Conservation (phyloP, 2,113 vertebrate species). For the Neotragus moschatus region DNA sequence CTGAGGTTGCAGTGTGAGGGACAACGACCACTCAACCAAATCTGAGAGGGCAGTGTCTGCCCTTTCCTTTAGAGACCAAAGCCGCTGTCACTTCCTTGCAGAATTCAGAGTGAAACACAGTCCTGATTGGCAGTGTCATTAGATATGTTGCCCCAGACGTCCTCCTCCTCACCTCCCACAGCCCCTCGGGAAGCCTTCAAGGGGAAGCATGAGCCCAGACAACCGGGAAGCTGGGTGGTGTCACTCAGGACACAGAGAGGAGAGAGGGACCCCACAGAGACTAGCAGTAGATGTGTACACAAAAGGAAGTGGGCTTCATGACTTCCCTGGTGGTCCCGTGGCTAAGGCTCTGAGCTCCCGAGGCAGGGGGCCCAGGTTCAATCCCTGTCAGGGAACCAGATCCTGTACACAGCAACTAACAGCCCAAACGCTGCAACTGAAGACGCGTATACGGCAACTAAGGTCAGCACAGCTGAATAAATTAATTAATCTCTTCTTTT, state of each 20-base stretch:
- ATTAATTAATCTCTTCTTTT: too few relatives aligned
- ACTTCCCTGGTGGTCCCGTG: background rate
- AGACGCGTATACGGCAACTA: background rate
- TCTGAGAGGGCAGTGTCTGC: background rate
- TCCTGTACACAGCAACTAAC: background rate
- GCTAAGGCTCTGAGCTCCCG: background rate
- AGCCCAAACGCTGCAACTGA: background rate
- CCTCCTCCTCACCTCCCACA: background rate
- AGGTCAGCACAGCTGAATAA: background rate
- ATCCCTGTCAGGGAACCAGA: background rate
- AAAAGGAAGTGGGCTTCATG: background rate
- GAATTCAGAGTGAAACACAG: background rate
- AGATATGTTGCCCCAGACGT: background rate
- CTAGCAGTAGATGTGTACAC: background rate
- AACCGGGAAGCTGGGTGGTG: background rate
- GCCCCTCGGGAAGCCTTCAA: background rate
- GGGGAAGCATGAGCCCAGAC: background rate
- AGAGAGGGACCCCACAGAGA: background rate
- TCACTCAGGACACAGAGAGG: background rate
- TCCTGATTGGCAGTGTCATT: background rate
- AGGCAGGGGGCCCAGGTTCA: background rate
- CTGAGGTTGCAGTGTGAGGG: background rate
- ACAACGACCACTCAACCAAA: too few relatives aligned
- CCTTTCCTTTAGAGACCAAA: background rate
- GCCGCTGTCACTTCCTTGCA: background rate